Evolutionary conservation across 2,888 invertebrate genomes (phyloP).

Genomic region (Anaspis maculata): DNA sequence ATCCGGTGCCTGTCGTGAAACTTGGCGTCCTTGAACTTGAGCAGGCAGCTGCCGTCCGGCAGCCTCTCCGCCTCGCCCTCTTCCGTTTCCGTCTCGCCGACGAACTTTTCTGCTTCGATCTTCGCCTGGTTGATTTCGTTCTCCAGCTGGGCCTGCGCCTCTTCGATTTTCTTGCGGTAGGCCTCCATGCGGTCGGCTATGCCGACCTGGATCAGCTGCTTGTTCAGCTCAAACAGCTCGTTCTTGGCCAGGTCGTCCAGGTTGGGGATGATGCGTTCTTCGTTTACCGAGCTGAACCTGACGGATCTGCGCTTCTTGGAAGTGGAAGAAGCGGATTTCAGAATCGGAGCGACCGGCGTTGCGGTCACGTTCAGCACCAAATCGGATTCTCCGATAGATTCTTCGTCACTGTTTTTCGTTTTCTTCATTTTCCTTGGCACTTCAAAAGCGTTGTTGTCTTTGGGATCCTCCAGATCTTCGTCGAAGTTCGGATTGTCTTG

Average conservation of each 20-base stretch:
- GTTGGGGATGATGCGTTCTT: constrained; percentile 31
- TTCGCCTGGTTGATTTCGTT: constrained; percentile 39
- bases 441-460: constrained; percentile 3
- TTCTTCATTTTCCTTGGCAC: constrained; percentile 7
- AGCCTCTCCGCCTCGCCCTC: constrained; percentile 26
- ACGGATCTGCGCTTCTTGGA: constrained; percentile 19
- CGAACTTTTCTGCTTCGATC: constrained; percentile 3
- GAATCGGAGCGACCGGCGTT: constrained; percentile 22
- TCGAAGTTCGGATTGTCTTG: constrained; percentile 17
- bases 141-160: constrained; percentile 37
- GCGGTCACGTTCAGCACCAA: constrained; percentile 13
- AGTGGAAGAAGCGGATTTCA: constrained; percentile 7
- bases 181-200: constrained; percentile 25
- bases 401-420: constrained; percentile 4
- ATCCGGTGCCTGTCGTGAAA: no score
- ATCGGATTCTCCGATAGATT: not conserved
- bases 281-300: constrained; percentile 29
- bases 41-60: constrained; percentile 26
- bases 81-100: constrained; percentile 29
- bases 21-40: constrained; percentile 30
- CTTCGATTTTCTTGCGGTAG: constrained; percentile 32
- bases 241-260: constrained; percentile 23
- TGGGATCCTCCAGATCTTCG: not conserved
- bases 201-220: constrained; percentile 14
- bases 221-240: constrained; percentile 20